Evolutionary conservation across 2,888 invertebrate species (phyloP).

Genomic region (Euplexia lucipara): DNA sequence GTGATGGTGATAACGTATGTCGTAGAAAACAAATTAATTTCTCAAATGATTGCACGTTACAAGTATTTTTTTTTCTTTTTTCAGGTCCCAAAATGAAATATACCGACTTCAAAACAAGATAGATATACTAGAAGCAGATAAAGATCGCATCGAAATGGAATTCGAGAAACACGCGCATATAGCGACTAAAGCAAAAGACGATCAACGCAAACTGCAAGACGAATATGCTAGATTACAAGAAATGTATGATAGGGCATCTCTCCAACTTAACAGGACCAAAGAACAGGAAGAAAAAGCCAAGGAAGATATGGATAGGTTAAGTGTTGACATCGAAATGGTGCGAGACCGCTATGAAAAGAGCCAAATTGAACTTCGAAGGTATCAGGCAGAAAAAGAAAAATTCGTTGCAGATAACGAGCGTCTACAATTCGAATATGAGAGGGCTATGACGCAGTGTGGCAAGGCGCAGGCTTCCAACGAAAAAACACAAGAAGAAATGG

Average conservation of each 20-base stretch:
- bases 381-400: slow-evolving; percentile 97
- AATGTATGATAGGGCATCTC: slow-evolving; percentile 96
- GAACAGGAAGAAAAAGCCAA: slow-evolving; percentile 98
- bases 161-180: slow-evolving; percentile 96
- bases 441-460: slow-evolving; percentile 96
- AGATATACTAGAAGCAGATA: slow-evolving; percentile 96
- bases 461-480: slow-evolving; percentile 96
- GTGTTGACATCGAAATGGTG: slow-evolving; percentile 96
- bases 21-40: slow-evolving; percentile 51
- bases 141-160: slow-evolving; percentile 96
- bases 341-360: slow-evolving; percentile 97
- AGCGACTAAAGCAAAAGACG: slow-evolving; percentile 95
- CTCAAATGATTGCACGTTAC: slow-evolving; percentile 12
- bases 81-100: slow-evolving; percentile 96
- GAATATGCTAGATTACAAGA: slow-evolving; percentile 96
- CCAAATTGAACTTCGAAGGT: slow-evolving; percentile 95
- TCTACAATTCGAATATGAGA: slow-evolving; percentile 96
- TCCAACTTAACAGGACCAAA: slow-evolving; percentile 96
- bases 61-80: slow-evolving; percentile 66
- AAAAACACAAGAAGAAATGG: slow-evolving; percentile 97
- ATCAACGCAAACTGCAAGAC: slow-evolving; percentile 96
- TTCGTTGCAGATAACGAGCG: slow-evolving; percentile 96
- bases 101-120: slow-evolving; percentile 97
- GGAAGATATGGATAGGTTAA: slow-evolving; percentile 94
- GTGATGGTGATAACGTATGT: slow-evolving; percentile 80